Conservation (phyloP, 2,797 vertebrate species). For the Pangasius larnaudii region DNA sequence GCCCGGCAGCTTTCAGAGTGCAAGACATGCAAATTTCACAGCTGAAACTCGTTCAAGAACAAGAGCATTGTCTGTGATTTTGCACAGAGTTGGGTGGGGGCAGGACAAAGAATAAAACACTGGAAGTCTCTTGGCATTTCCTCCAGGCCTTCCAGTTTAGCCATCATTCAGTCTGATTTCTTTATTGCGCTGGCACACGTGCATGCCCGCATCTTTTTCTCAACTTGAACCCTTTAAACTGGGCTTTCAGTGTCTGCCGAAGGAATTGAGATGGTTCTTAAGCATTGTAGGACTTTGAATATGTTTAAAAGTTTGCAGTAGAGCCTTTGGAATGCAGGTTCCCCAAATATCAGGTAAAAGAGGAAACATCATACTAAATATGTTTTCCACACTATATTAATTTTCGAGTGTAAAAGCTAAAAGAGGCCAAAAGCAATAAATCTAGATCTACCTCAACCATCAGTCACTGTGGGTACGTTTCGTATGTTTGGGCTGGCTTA, state of each 20-base stretch:
- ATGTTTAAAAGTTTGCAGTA: not conserved
- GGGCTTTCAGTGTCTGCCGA: not conserved
- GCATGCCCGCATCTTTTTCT: not conserved
- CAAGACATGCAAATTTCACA: conserved; percentile 22
- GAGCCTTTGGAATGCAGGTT: not conserved
- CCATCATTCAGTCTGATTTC: conserved; percentile 11
- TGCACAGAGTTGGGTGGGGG: not conserved
- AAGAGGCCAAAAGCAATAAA: not conserved
- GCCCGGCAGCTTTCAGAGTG: conserved; percentile 1
- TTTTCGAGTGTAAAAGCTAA: not conserved
- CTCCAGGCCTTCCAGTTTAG: not conserved
- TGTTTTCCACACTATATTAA: not conserved
- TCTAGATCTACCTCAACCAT: not conserved
- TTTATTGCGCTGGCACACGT: not conserved
- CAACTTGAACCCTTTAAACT: not conserved
- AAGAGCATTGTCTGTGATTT: conserved; percentile 2
- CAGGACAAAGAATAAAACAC: conserved; percentile 14
- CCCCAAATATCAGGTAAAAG: not conserved
- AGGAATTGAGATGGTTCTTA: not conserved
- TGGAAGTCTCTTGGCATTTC: conserved; percentile 9
- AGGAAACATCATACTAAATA: not conserved
- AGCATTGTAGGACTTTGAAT: not conserved
- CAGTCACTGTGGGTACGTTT: not conserved
- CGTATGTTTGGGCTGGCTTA: not conserved
- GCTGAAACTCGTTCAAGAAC: conserved; percentile 28